Evolutionary conservation across 2,888 invertebrate genomes (phyloP), one percentile per base, ranked within the genome.

Genomic region (Drosophila tanythrix): DNA sequence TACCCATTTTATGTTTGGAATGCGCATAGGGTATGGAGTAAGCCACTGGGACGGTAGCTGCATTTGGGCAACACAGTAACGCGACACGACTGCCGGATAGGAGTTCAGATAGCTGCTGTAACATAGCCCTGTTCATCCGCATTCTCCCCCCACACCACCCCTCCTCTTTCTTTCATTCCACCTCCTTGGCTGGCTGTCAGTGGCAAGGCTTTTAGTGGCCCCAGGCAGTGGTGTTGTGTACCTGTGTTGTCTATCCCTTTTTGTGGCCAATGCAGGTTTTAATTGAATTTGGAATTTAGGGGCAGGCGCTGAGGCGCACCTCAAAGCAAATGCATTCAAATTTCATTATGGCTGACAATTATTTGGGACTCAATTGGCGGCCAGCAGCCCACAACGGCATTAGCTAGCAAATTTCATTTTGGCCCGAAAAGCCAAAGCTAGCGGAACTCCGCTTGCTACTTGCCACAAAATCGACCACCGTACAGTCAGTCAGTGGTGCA

Each of bases 251-350:
- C 50, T 29, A 46, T 3, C 43, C 50, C 59, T 48, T 60, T 46
- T 55, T 69, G 53, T 35, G 60, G 43, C 57, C 53, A 52, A 68
- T 57, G 59, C 71, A 60, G 66, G 27, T 82, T 86, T 89, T 88
- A 89, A 89, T 86, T 88, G 85, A 89, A 88, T 86, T 82, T 82
- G 67, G 61, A 80, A 76, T 68, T 80, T 87, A 75, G 36, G 60
- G 59, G 56, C 55, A 36, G 21, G 21, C 15, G 43, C 50, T 53
- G 48, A 62, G 52, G 55, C 50, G 51, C 40, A 0, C 27, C 72
- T 63, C 51, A 76, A 69, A 70, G 85, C 72, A 33, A 40, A 62
- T 64, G 65, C 70, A 64, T 53, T 57, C 66, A 66, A 82, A 83
- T 82, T 80, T 74, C 65, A 68, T 77, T 81, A 73, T 62, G 76